A percentile compares a stretch with the other conserved stretches of the same genome.
Evolutionary conservation across 92 coral and sea anemone species (phyloP).

Genomic region (Palythoa grandis): DNA sequence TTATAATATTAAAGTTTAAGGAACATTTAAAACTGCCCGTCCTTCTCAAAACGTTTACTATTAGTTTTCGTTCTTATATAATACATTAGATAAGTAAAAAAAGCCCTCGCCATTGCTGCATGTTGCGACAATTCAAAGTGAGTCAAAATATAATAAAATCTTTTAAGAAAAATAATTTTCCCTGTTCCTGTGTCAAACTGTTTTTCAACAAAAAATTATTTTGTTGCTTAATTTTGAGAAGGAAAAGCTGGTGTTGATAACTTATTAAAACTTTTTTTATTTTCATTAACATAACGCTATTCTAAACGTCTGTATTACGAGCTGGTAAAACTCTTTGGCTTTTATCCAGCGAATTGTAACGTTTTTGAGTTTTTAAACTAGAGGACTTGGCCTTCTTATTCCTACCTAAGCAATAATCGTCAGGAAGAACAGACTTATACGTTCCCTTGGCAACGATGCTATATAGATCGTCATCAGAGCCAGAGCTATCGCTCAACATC

Average conservation of each 20-base stretch:
- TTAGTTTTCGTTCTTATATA: neutral
- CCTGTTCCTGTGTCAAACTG: neutral
- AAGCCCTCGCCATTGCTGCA: neutral
- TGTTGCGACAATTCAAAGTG: neutral
- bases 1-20: neutral
- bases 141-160: constrained; percentile 4
- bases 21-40: neutral
- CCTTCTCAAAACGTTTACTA: constrained; percentile 30
- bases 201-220: neutral
- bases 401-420: constrained; percentile 44
- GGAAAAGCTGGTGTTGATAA: constrained; percentile 20
- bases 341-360: constrained; percentile 8
- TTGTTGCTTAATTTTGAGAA: constrained; percentile 20
- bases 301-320: constrained; percentile 43
- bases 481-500: constrained; percentile 80
- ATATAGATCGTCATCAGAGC: constrained; percentile 93
- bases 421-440: constrained; percentile 77
- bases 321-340: constrained; percentile 23
- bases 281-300: neutral
- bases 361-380: constrained; percentile 22
- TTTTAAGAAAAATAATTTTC: constrained; percentile 16
- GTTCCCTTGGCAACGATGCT: constrained; percentile 94
- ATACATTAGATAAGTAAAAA: neutral
- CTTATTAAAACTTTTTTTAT: neutral
- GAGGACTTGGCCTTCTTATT: constrained; percentile 15